Conservation (phyloP, 1,140 invertebrate genomes). For the Zaprionus lachaisei region DNA sequence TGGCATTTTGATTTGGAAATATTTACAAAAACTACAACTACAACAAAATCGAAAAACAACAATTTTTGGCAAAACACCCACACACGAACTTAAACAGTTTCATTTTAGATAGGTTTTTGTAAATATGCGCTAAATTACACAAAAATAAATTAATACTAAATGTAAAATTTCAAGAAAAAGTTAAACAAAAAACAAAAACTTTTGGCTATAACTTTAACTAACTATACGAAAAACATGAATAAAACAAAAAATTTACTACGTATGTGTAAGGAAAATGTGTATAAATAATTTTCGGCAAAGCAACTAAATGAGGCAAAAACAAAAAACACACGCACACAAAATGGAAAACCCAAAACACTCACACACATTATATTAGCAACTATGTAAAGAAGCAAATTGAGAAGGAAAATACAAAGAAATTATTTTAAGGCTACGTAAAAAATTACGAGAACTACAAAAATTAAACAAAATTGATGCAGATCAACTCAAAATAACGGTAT, state of each 20-base stretch:
- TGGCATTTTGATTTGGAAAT: constrained; percentile 50
- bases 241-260: constrained; percentile 60
- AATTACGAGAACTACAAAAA: constrained; percentile 59
- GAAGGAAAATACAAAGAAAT: constrained; percentile 75
- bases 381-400: constrained; percentile 57
- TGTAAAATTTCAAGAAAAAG: constrained; percentile 42
- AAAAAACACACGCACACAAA: constrained; percentile 34
- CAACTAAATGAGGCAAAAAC: constrained; percentile 79
- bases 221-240: constrained; percentile 45
- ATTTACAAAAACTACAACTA: constrained; percentile 54
- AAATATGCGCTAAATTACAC: constrained; percentile 75
- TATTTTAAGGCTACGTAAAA: constrained; percentile 74
- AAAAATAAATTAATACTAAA: constrained; percentile 55
- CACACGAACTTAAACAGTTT: constrained; percentile 7
- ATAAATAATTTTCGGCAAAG: constrained; percentile 79
- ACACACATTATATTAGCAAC: constrained; percentile 58
- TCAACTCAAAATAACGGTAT: constrained; percentile 58
- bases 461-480: constrained; percentile 33
- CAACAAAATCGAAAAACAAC: constrained; percentile 24
- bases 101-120: constrained; percentile 65
- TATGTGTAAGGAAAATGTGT: constrained; percentile 69
- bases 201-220: constrained; percentile 64
- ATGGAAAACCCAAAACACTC: constrained; percentile 19
- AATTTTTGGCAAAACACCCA: constrained; percentile 38
- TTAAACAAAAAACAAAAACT: constrained; percentile 51